Evolutionary conservation across 2,888 invertebrate species (phyloP), one percentile per base, ranked within the genome.

Genomic region (Chironomus tentans): DNA sequence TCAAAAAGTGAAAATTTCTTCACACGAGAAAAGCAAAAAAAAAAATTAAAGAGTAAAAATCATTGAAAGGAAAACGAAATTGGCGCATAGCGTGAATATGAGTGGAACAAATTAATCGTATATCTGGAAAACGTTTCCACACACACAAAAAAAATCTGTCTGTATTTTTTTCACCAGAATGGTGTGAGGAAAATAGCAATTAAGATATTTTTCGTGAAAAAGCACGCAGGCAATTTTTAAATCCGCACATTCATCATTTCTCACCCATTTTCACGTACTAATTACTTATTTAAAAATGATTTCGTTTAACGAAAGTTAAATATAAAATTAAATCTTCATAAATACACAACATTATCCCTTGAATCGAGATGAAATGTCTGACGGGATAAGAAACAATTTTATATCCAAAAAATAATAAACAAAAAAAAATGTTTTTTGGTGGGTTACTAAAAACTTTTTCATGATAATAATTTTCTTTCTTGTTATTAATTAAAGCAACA

Each of bases 201-300:
- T 65, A 65, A 65, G 65, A 65, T 65, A 24, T 22, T 65, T 65
- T 65, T 65, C 65, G 24, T 56, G n/a, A 18, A 24, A 65, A 65
- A 65, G n/a, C 65, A 65, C 65, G 65, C 65, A 65, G 21, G 65
- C 65, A 65, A 65, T 65, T 65, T 21, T 38, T 65, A 22, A 65
- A 21, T 65, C 24, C 24, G 24, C 22, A 22, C 24, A 24, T 65
- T 65, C 65, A 65, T 65, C 65, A 65, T 65, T 21, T 12, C 62
- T 65, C 22, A 24, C 4, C 62, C 22, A 18, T 22, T 38, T 21
- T 24, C 65, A 5, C 13, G 22, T n/a, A 18, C 13, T 65, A 65
- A 22, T 65, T 24, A 65, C 24, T 21, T 65, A 24, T 65, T 65
- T 65, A 3, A 65, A 65, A 65, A 65, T 24, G 6, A 65, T 65